These are phyloP conservation scores for Megaptera novaeangliae DNA, from an alignment of 2,113 vertebrate genomes.

Conservation along the genomic window DNA sequence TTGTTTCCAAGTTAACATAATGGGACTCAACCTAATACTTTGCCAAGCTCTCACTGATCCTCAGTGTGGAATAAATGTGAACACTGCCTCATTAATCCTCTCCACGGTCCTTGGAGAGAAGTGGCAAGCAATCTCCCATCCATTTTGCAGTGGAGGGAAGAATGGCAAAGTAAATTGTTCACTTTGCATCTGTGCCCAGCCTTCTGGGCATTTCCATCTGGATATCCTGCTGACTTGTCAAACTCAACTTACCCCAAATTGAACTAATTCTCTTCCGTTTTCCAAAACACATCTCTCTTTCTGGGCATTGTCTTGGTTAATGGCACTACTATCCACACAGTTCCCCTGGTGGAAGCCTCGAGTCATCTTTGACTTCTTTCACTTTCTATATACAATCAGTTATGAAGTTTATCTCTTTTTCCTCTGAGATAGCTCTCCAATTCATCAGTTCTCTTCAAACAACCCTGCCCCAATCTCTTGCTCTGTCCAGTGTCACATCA, in stretches of 20 bases:
- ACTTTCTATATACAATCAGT: not conserved
- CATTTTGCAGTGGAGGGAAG: slow-evolving; percentile 38
- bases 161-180: slow-evolving; percentile 39
- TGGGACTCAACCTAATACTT: slow-evolving; percentile 9
- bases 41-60: slow-evolving; percentile 54
- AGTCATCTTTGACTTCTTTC: not conserved
- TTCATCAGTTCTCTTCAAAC: not conserved
- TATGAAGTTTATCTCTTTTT: not conserved
- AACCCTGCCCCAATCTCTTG: not conserved
- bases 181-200: not conserved
- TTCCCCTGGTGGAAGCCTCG: not conserved
- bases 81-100: slow-evolving; percentile 54
- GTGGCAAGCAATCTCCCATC: slow-evolving; percentile 5
- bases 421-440: not conserved
- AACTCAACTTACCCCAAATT: not conserved
- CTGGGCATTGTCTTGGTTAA: not conserved
- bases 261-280: not conserved
- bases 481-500: not conserved
- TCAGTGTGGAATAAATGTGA: slow-evolving; percentile 68
- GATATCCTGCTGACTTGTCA: slow-evolving; percentile 37
- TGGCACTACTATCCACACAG: not conserved
- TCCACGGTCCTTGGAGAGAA: slow-evolving; percentile 27
- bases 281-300: not conserved
- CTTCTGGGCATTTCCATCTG: slow-evolving; percentile 51
- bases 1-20: slow-evolving; percentile 60